Base-by-base conservation (phyloP, 2,113 vertebrate species). In the Deroptyus accipitrinus region DNA sequence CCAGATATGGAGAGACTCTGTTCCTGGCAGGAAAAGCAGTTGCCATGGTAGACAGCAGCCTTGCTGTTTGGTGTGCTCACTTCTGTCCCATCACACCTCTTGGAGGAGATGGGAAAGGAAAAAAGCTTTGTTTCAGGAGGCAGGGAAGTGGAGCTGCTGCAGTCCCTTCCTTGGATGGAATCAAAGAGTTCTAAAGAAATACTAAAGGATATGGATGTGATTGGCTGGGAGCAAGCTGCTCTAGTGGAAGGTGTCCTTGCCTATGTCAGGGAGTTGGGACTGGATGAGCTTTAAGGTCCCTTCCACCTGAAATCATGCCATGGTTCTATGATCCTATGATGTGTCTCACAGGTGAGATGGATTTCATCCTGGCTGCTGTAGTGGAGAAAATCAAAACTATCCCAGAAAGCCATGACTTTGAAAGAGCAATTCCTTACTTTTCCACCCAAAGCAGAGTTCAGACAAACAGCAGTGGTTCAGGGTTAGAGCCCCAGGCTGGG, bases 1-100 rank as follows among this genome's bases (percentile, higher is more conserved):
- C 63, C 44, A 42, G 59, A 5, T 23, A 15, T 28, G 35, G 46
- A 59, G 13, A 67, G 7, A 4, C 10, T 46, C 18, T 0, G 0
- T n/a, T 83, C 28, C 62, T 51, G 46, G 11, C 37, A 76, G 52
- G 48, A 68, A 69, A 57, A 92, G 67, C 57, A 46, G 46, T n/a
- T 92, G 62, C 30, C 11, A 0, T 4, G 13, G n/a, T 28, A 67
- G 30, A 23, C 6, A 57, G 10, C 27, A 30, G 82, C 61, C 51
- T 62, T 33, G 44, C 24, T 66, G 33, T 74, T 63, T 30, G 19
- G 7, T 17, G 10, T 37, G 23, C 31, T 6, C 10, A 28, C 31
- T 15, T 51, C 46, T 67, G 66, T 48, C 59, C 51, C 33, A 18
- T 30, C 31, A 15, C 31, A 31, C 16, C 46, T 59, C 61, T 44